These are phyloP conservation scores for Rutilus rutilus DNA, from an alignment of 2,113 vertebrate species.

Conservation along the genomic window DNA sequence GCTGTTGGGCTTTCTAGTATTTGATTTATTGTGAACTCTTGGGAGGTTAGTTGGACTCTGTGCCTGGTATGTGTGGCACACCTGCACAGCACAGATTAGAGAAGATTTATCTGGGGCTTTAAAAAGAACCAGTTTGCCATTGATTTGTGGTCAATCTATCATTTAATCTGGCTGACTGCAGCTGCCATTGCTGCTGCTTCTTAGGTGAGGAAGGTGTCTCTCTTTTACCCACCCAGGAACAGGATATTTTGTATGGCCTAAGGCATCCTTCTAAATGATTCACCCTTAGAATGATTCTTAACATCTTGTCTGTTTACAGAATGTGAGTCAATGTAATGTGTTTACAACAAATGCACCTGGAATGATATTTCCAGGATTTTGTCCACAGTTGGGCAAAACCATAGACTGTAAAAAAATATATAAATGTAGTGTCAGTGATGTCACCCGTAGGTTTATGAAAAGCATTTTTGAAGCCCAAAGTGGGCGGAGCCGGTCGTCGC, in stretches of 20 bases:
- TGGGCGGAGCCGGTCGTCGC: too few species aligned
- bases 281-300: constrained; percentile 14
- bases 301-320: constrained; percentile 13
- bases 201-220: constrained; percentile 25
- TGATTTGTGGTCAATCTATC: constrained; percentile 57
- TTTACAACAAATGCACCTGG: background rate
- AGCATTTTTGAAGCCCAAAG: too few species aligned
- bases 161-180: constrained; percentile 55
- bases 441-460: too few species aligned
- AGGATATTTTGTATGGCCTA: background rate
- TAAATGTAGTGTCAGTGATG: too few species aligned
- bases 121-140: constrained; percentile 52
- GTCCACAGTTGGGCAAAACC: too few species aligned
- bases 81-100: constrained; percentile 53
- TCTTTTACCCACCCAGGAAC: constrained; percentile 8
- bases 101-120: constrained; percentile 50
- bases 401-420: too few species aligned
- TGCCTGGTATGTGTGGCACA: constrained; percentile 30
- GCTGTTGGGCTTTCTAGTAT: constrained; percentile 30
- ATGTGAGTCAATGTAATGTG: background rate
- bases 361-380: too few species aligned
- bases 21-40: constrained; percentile 42
- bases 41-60: constrained; percentile 40
- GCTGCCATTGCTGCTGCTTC: constrained; percentile 18
- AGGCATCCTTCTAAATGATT: background rate